Base-by-base conservation (phyloP, 2,888 invertebrate species). In the Morpho achilles region DNA sequence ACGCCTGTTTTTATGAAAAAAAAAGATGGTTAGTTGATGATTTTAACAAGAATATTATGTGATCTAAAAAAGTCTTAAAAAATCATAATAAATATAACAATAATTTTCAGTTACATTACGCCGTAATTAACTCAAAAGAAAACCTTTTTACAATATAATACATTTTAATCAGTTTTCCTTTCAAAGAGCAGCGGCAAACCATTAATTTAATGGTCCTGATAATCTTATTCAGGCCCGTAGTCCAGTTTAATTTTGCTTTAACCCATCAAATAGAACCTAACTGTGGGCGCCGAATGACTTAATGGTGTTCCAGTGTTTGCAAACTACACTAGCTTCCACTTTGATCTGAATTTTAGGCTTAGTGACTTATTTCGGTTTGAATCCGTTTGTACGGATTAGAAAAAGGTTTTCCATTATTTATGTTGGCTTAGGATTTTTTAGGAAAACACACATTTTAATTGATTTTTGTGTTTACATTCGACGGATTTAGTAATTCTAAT, bases 281-380 rank as follows among this genome's bases (percentile, higher is more conserved):
- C 73, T 72, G 69, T 69, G 67, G 60, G 73, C 70, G 72, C 75
- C 75, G 73, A 78, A 78, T 80, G 80, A 79, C 80, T 80, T 84
- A 85, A 86, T 86, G 82, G 82, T 81, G 75, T 86, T 87, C 80
- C 82, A 79, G 75, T 86, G 86, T 87, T 85, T 82, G 79, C 79
- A 71, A 74, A 77, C 72, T 75, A 77, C 77, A 83, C 80, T 75
- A 75, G 70, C 72, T 83, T 79, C 79, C 75, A 76, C 77, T 79
- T 78, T 78, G 79, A 81, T 79, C 76, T 74, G 64, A 67, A 73
- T 67, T 65, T 67, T 69, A 71, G 70, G 74, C 70, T 62, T 61
- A 56, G 50, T 57, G 16, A 45, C 56, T 63, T 58, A 44, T 54
- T 51, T 44, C 40, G 41, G 53, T 48, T 60, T n/a, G 45, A 41